phyloP scores from a whole-genome alignment of 2,888 invertebrate species.

The Heteropelma amictum region DNA sequence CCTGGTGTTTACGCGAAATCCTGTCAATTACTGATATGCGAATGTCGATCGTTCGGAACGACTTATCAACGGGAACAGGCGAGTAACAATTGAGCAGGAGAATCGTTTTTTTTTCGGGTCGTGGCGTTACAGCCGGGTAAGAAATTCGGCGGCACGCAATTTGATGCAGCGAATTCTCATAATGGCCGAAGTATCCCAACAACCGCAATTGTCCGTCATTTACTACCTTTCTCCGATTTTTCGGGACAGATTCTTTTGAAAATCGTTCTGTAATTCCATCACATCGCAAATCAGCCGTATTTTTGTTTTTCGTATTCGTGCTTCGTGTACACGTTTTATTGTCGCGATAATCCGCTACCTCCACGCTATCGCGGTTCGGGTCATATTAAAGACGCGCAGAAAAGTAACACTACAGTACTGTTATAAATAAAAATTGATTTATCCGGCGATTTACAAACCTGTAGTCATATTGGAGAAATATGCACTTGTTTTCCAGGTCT shows the following conservation, averaged over 20 bases:
- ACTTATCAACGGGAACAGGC: neutral
- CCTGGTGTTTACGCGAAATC: neutral
- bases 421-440: too few species aligned
- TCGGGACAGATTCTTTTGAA: neutral
- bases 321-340: too few species aligned
- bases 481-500: too few species aligned
- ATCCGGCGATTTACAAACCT: too few species aligned
- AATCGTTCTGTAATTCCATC: neutral
- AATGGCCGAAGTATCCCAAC: slow-evolving; percentile 27
- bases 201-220: neutral
- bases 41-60: neutral
- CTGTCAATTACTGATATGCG: neutral
- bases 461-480: too few species aligned
- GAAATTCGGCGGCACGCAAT: neutral
- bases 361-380: too few species aligned
- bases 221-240: neutral
- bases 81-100: slow-evolving; percentile 3
- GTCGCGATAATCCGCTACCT: too few species aligned
- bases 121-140: slow-evolving; percentile 20
- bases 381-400: too few species aligned
- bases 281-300: too few species aligned
- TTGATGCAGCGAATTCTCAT: slow-evolving; percentile 11
- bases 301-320: too few species aligned
- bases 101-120: neutral
- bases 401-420: too few species aligned